These are phyloP conservation scores for Cosmia pyralina DNA, from an alignment of 2,888 invertebrate genomes.

Conservation along the genomic window DNA sequence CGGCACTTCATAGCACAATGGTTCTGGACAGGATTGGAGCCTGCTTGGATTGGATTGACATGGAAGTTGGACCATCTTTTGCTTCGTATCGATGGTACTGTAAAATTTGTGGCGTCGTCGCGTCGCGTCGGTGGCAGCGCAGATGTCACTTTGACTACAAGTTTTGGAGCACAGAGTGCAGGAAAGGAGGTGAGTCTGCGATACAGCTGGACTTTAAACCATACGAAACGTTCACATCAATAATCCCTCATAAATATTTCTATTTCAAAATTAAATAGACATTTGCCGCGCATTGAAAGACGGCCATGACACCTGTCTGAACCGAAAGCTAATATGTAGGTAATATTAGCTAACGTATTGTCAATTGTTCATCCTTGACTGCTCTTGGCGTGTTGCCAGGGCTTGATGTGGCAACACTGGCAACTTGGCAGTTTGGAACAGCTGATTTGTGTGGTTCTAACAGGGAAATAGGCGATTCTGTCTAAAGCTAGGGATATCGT, in stretches of 20 bases:
- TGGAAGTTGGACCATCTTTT: too few relatives aligned
- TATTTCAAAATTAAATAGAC: slow-evolving; percentile 18
- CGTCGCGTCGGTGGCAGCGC: too few relatives aligned
- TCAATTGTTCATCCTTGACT: slow-evolving; percentile 49
- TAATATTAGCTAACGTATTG: slow-evolving; percentile 56
- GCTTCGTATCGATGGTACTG: too few relatives aligned
- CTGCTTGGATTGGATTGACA: too few relatives aligned
- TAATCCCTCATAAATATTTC: slow-evolving; percentile 9
- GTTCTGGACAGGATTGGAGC: too few relatives aligned
- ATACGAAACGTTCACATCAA: neutral
- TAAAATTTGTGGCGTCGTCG: too few relatives aligned
- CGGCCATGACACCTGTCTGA: slow-evolving; percentile 47
- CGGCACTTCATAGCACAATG: too few relatives aligned
- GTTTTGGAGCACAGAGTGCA: too few relatives aligned
- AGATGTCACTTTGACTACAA: too few relatives aligned
- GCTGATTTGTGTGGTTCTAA: neutral
- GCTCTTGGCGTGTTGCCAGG: slow-evolving; percentile 35
- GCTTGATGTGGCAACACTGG: slow-evolving; percentile 35
- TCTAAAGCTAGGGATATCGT: too few relatives aligned
- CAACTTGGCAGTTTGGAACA: neutral
- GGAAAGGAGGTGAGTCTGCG: too few relatives aligned
- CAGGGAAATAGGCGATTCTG: neutral
- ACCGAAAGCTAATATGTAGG: slow-evolving; percentile 49
- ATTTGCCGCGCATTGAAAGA: neutral
- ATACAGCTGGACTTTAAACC: too few relatives aligned